Base-by-base conservation (phyloP, 2,888 invertebrate species). In the Cryptophagus acutangulus region DNA sequence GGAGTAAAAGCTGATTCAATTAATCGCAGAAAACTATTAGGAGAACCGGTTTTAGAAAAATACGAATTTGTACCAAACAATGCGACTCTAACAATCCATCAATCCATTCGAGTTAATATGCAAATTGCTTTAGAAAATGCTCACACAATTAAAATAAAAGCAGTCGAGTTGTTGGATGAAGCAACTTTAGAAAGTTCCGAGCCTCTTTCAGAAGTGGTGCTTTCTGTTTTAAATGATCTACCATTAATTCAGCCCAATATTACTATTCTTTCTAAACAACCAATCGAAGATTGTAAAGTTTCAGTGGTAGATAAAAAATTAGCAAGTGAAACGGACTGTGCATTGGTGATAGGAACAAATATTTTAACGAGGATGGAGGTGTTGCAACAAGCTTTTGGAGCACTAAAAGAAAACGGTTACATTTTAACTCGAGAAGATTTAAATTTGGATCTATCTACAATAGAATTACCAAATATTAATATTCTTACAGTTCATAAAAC, bases 1-100 rank as follows among this genome's bases (percentile, higher is more conserved):
- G 89, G 88, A 2, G 70, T 91, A 0, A 79, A 83, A 51, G 87
- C 87, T 0, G 84, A 81, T 40, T 76, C 84, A 0, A 87, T 91
- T 28, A 76, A 84, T 1, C 74, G 81, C 49, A 77, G 78, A 33
- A 72, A 79, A 45, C 79, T 80, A 10, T 76, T 84, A 16, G 81
- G 81, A 8, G 73, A 81, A n/a, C 88, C 90, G 1, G 80, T 87
- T 0, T 66, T 90, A 14, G 90, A 91, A 65, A 79, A 78, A 62
- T 84, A 84, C 60, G 71, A 74, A 43, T 90, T 90, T 59, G 62
- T 87, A 5, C 77, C 88, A 0, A 80, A 85, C 65, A 45, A 53
- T 24, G 42, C 52, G 1, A 20, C 40, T 10, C 40, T 66, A 6
- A 26, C 51, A 5, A 10, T 59, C 1, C 42, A 52, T 4, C 39